Base-by-base conservation (phyloP, 2,797 vertebrate species). In the Microchirus variegatus region DNA sequence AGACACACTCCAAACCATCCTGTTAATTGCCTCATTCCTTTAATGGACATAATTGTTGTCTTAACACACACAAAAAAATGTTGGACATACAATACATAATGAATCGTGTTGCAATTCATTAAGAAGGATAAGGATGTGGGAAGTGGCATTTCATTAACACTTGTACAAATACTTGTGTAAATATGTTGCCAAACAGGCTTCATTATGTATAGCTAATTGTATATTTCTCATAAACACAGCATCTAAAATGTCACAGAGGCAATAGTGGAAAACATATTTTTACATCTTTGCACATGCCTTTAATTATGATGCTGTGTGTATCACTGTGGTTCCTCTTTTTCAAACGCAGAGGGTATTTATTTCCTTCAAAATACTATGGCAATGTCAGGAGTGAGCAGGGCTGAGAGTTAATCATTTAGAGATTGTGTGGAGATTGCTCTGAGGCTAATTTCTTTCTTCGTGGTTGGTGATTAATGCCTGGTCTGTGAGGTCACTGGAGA, bases 361-460 rank as follows among this genome's bases (percentile, higher is more conserved):
- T 35, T 11, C 10, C 64, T 82, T 82, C 46, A 73, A 70, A 84
- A 78, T 49, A n/a, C 38, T 47, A 59, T 71, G 55, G 64, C 80
- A 76, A 70, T 79, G 83, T 91, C 88, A 90, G 74, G 86, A 81
- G 78, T 72, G 75, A 85, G 84, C 70, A 5, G 71, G 81, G 80
- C 48, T 70, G 73, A 81, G 83, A 83, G 87, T 89, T 92, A 91
- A 89, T 93, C 87, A 90, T 84, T 84, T 73, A 50, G 78, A 90
- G 90, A 92, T 92, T 78, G 84, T 84, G 79, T 62, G 68, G 65
- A 78, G 89, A 91, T 93, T 90, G 85, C 78, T 88, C 60, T 63
- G 77, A 87, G 88, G 86, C 87, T 91, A 89, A 92, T 92, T 91
- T 92, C 87, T 91, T 83, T 83, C 90, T 87, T 89, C 87, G 83